Percentiles rank a stretch among this genome's conserved stretches.
phyloP scores from a whole-genome alignment of 2,797 vertebrate species.

The Crypturellus tataupa region DNA sequence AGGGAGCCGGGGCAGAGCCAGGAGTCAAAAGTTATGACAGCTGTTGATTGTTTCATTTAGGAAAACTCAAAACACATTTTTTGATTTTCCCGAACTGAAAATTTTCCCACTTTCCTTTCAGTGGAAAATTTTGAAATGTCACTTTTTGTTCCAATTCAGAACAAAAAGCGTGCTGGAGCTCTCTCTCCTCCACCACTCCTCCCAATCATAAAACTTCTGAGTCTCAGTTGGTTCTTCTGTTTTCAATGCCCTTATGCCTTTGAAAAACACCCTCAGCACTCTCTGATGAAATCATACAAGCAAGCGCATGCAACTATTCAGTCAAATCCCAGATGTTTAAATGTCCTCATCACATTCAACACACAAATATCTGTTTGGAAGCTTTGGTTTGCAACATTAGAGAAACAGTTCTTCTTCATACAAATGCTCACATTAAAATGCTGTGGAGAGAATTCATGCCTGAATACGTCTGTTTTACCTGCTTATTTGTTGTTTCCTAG shows the following conservation, averaged over 20 bases:
- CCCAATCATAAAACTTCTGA: conserved; percentile 28
- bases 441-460: background rate
- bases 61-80: background rate
- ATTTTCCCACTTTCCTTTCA: conserved; percentile 4
- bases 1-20: background rate
- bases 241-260: conserved; percentile 3
- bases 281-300: conserved; percentile 21
- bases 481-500: background rate
- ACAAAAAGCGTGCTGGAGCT: conserved; percentile 28
- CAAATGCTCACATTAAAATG: background rate
- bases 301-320: background rate
- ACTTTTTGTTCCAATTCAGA: conserved; percentile 22
- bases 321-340: conserved; percentile 33
- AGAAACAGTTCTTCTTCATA: background rate
- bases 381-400: background rate
- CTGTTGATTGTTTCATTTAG: background rate
- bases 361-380: background rate
- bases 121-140: conserved; percentile 36
- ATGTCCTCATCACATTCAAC: conserved; percentile 5
- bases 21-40: background rate
- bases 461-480: background rate
- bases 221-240: conserved; percentile 8
- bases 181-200: background rate
- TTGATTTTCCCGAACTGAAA: background rate
- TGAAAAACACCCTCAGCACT: conserved; percentile 25